These are phyloP conservation scores for Sialia sialis DNA, from an alignment of 2,113 vertebrate species.

Conservation along the genomic window DNA sequence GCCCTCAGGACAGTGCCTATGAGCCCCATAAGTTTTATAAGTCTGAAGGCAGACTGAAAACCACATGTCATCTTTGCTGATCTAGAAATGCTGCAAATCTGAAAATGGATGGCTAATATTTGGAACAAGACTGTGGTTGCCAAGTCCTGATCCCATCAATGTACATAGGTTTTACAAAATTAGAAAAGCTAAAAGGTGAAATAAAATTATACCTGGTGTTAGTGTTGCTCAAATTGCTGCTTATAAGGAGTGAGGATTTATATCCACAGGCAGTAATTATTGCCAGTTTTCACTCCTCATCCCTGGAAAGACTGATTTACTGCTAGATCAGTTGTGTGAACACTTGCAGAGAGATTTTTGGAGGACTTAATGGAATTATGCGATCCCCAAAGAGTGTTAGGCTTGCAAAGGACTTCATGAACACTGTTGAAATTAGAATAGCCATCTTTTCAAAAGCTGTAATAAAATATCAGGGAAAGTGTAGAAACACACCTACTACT, in stretches of 20 bases:
- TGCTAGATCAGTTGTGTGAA: neutral
- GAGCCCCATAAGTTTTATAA: neutral
- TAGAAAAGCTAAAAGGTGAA: neutral
- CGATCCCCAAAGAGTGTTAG: neutral
- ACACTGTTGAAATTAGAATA: neutral
- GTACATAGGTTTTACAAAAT: neutral
- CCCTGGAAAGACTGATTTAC: neutral
- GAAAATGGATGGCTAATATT: neutral
- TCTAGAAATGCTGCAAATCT: neutral
- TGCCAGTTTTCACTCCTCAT: neutral
- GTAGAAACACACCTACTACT: neutral
- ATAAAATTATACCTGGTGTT: neutral
- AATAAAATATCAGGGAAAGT: neutral
- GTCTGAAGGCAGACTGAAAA: neutral
- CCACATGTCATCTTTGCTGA: neutral
- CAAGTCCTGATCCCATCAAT: neutral
- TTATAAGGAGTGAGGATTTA: neutral
- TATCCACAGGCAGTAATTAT: neutral
- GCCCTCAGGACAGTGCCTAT: neutral
- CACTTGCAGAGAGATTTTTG: neutral
- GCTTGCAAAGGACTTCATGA: neutral
- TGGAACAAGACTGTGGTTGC: neutral
- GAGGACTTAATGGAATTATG: neutral
- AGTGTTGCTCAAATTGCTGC: neutral
- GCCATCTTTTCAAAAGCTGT: neutral